Base-by-base conservation (phyloP, 2,113 vertebrate species). In the Rattus rattus region DNA sequence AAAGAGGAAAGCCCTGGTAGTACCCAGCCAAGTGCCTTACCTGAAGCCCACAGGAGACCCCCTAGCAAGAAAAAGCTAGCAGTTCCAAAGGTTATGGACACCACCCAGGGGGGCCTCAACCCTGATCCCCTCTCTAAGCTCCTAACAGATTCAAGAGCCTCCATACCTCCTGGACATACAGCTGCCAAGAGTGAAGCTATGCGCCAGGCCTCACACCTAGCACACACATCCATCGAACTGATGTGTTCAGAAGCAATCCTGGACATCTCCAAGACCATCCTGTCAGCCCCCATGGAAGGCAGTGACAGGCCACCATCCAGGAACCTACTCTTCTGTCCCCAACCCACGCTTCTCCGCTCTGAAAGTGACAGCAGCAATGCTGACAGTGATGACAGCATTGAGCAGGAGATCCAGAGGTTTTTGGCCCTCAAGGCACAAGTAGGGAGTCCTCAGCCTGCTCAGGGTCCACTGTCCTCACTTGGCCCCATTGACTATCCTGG, bases 241-340 rank as follows among this genome's bases (percentile, higher is more conserved):
- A 99, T 99, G 99, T 99, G 99, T 26, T 99, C 99, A 0, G 99
- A 99, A 98, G 99, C 99, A 1, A 99, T 99, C 97, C 98, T 99
- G 91, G 99, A 99, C 98, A 99, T 99, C 97, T 99, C 99, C 84
- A 99, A 99, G 97, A 98, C 99, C 0, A 99, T 99, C 86, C 98
- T 99, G 98, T 99, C 99, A 0, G 98, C 84, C 39, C 98, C 98
- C 19, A 98, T 98, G 95, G 98, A 98, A 91, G 98, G 97, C 13
- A 90, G 96, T 1, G 92, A 94, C 63, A 89, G 92, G 36, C 93
- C 97, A 5, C 95, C 91, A 0, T 3, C 96, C 17, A 30, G 92
- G 0, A 97, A 98, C 39, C 90, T 98, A 0, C 72, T 96, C 91
- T 95, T 98, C 65, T 70, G 73, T 33, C 52, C 98, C 54, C 95